Base-by-base conservation (phyloP, 2,113 vertebrate species). In the Osmerus mordax region DNA sequence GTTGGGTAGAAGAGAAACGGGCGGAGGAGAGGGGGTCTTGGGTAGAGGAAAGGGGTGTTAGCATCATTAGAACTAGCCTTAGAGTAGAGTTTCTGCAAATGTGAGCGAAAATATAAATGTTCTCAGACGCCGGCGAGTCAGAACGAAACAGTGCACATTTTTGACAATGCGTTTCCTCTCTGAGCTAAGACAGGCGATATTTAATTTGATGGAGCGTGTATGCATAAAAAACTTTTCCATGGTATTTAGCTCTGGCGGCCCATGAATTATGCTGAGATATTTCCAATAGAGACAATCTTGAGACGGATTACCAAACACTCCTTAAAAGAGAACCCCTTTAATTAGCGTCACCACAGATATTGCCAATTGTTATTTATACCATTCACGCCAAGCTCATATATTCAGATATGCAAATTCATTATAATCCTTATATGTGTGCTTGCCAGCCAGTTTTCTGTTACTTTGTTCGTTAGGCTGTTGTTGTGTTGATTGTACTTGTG, bases 311-410 rank as follows among this genome's bases (percentile, higher is more conserved):
- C 29, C 29, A 78, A 84, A 81, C 75, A 58, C 52, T 52, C 61
- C 73, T 78, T 83, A 71, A 81, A 84, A 83, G 81, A 83, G 71
- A 83, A 79, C 65, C 65, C 51, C 23, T 77, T 65, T 85, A 86
- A 88, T 87, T 85, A 75, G 28, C 64, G 78, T 81, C 68, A 77
- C 61, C 12, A 16, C 11, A 6, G 47, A 54, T 73, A 68, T 75
- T 71, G 78, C 71, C 77, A 82, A 69, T 86, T 85, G 65, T 83
- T 85, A 82, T 86, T 84, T 86, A 77, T 83, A 72, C 76, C 67
- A 74, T 81, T 82, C 75, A 14, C 15, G 81, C 76, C 77, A 68
- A 69, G 71, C 71, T 83, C 70, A 81, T 86, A 80, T 87, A 81
- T 79, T 78, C 75, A 41, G 7, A 41, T 41, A 84, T 76, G 62